Base-by-base conservation (phyloP, 2,888 invertebrate species). In the Aphodius granarius region DNA sequence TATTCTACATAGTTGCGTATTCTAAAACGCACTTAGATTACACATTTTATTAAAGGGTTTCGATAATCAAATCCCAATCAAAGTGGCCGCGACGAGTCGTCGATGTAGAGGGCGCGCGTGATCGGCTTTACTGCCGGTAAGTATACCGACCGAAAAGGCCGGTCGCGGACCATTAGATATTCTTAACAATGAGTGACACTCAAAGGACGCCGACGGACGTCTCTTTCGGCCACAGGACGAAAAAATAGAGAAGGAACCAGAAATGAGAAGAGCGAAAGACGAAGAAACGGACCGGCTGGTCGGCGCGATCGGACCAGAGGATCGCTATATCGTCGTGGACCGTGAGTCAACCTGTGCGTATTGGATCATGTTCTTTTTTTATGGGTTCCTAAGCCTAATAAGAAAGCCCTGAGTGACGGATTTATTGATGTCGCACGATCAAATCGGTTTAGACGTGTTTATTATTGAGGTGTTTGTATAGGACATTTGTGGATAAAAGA, bases 111-210 rank as follows among this genome's bases (percentile, higher is more conserved):
- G 66, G 17, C 16, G 66, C 71, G 66, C 70, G 75, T 75, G 75
- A 75, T 75, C 75, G 62, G 71, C 75, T 75, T 75, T 72, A 66
- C 62, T 70, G 62, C 68, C 66, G 75, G 72, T 72, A n/a, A n/a
- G n/a, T n/a, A n/a, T 72, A 65, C 72, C 72, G 72, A n/a, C n/a
- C n/a, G n/a, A n/a, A n/a, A n/a, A n/a, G 43, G 21, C 21, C n/a
- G 20, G 72, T 72, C 18, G 66, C 63, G 72, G 76, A 68, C 76
- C 74, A 76, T 76, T 76, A 76, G 74, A 74, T 74, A 76, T 76
- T 77, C 72, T 78, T 80, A 80, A 80, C 80, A 79, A 79, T 80
- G 80, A 80, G 78, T 80, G 80, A 80, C 80, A 79, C 78, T 71
- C 78, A 76, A 80, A 80, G 78, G 79, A 75, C 16, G 79, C 77